Evolutionary conservation across 2,888 invertebrate genomes (phyloP), one percentile per base, ranked within the genome.

Genomic region (Phaedon cochleariae): DNA sequence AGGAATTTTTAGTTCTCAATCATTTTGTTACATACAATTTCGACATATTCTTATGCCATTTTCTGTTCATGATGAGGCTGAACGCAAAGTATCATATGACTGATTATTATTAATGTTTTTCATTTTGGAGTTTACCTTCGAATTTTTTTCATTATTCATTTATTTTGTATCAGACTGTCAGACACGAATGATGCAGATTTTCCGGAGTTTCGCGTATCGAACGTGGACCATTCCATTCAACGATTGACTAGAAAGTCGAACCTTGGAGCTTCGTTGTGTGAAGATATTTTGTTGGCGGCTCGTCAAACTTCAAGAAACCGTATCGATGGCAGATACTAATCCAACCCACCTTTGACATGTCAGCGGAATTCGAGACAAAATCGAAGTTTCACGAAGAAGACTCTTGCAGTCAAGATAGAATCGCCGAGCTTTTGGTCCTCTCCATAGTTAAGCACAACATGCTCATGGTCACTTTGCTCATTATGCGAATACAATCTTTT

Each of bases 221-320:
- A 18, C 49, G 49, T 20, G 18, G 18, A 49, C 18, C 15, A 7
- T 17, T 49, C 12, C 7, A 7, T 18, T 49, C 18, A 49, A 49
- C 49, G 18, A 49, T 49, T 49, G 21, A 49, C 49, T 21, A 6
- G 49, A 20, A 20, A 17, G 2, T 21, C 49, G 49, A 49, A 49
- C 49, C 41, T 41, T 41, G 41, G 4, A 7, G 49, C 21, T 49
- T 49, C 21, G 49, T 49, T 20, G 18, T 5, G 49, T 21, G 49
- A 10, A 49, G 21, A 17, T 49, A 5, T 49, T 49, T 2, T 18
- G 12, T 20, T 21, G 49, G 49, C 12, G 18, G 17, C 6, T 49
- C 49, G 4, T 49, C 49, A 49, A 49, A 49, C 18, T 17, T 49
- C 49, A 49, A 49, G 49, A 49, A 18, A 49, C 49, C 49, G 20